These are phyloP conservation scores for Perdita meconis DNA, from an alignment of 2,888 invertebrate species.

Conservation along the genomic window DNA sequence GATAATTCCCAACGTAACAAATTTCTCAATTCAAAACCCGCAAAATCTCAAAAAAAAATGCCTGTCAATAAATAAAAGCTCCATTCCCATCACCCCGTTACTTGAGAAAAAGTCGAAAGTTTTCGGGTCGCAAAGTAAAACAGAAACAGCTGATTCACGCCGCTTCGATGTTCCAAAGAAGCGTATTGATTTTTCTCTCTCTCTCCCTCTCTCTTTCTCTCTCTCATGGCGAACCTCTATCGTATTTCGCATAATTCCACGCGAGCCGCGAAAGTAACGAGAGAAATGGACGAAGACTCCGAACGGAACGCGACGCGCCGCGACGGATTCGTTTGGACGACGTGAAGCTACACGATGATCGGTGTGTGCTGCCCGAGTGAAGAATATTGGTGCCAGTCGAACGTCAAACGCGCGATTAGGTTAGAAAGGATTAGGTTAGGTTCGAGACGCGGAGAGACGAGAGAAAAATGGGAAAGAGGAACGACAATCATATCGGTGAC, in stretches of 20 bases:
- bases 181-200: slow-evolving; percentile 71
- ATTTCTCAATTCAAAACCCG: neutral
- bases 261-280: neutral
- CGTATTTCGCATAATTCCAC: slow-evolving; percentile 13
- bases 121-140: slow-evolving; percentile 9
- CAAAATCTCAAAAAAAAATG: neutral
- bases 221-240: slow-evolving; percentile 42
- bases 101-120: slow-evolving; percentile 4
- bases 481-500: slow-evolving; percentile 40
- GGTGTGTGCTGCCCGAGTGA: neutral
- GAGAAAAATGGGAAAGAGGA: slow-evolving; percentile 28
- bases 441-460: neutral
- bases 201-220: too few species aligned
- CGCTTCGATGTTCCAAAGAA: slow-evolving; percentile 50
- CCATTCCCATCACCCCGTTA: neutral
- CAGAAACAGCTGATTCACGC: slow-evolving; percentile 72
- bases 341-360: neutral
- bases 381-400: slow-evolving; percentile 9
- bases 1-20: neutral
- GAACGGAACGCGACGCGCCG: neutral
- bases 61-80: too few species aligned
- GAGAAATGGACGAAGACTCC: neutral
- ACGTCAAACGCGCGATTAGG: slow-evolving; percentile 56
- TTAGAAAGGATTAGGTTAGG: slow-evolving; percentile 42
- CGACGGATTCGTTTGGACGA: neutral